Conservation (phyloP, 1,140 invertebrate species). For the Leptestheria dahalacensis region DNA sequence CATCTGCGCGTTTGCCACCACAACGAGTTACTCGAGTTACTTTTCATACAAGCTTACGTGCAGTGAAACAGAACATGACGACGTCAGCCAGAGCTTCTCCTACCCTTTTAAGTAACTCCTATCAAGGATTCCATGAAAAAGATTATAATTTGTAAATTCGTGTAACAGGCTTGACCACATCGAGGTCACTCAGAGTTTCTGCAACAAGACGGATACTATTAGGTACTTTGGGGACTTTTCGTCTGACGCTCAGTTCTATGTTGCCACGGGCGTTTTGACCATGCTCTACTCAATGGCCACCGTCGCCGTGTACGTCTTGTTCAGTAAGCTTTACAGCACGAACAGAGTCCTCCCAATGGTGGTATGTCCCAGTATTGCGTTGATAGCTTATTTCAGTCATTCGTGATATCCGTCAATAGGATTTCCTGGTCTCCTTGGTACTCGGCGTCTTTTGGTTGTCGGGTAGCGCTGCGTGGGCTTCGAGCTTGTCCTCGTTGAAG, state of each 20-base stretch:
- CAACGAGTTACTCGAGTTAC: constrained; percentile 30
- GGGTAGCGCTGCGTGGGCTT: constrained; percentile 47
- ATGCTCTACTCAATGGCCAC: constrained; percentile 43
- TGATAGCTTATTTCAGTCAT: background rate
- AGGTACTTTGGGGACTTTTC: constrained; percentile 33
- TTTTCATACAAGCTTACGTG: constrained; percentile 24
- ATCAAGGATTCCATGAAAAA: constrained; percentile 8
- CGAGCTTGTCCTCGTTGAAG: constrained; percentile 42
- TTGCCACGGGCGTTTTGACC: constrained; percentile 48
- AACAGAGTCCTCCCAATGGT: constrained; percentile 34
- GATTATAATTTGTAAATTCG: constrained; percentile 16
- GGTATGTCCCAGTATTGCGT: constrained; percentile 26
- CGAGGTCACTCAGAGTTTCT: background rate
- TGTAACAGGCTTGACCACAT: constrained; percentile 19
- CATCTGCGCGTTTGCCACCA: constrained; percentile 42
- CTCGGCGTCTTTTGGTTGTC: constrained; percentile 49
- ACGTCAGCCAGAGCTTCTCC: constrained; percentile 19
- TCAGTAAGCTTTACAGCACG: constrained; percentile 40
- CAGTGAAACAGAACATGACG: constrained; percentile 3
- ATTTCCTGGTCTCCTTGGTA: constrained; percentile 42
- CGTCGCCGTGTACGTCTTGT: constrained; percentile 41
- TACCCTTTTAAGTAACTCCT: constrained; percentile 30
- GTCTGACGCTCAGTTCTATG: constrained; percentile 48
- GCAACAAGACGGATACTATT: constrained; percentile 1
- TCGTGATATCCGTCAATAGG: constrained; percentile 32